A percentile compares a stretch with the other conserved stretches of the same genome.
Evolutionary conservation across 2,888 invertebrate species (phyloP).

Genomic region (Neocrepidodera transversa): DNA sequence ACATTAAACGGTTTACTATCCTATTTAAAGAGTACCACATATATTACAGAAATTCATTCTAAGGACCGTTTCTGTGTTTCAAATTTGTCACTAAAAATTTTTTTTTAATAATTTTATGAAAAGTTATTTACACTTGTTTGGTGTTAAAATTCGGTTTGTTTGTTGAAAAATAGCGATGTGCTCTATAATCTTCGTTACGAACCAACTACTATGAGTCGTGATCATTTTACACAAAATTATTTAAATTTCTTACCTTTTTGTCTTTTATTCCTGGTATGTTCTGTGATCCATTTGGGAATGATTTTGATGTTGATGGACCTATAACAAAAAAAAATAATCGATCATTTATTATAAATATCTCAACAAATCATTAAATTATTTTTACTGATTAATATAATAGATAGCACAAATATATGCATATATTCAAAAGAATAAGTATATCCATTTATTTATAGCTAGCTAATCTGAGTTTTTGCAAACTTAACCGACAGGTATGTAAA

Average conservation of each 20-base stretch:
- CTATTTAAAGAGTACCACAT: too few relatives aligned
- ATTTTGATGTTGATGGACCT: conserved; percentile 10
- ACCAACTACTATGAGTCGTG: too few relatives aligned
- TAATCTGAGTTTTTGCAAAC: conserved; percentile 1
- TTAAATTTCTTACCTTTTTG: conserved; percentile 1
- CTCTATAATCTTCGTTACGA: too few relatives aligned
- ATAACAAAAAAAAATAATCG: conserved; percentile 9
- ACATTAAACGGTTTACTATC: too few relatives aligned
- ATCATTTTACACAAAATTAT: too few relatives aligned
- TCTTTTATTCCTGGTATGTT: conserved; percentile 4
- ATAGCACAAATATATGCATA: conserved; percentile 8
- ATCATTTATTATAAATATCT: conserved; percentile 8
- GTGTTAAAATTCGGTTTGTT: too few relatives aligned
- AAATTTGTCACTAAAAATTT: too few relatives aligned
- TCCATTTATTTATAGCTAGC: conserved; percentile 10
- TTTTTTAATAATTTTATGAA: too few relatives aligned
- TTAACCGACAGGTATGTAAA: conserved; percentile 12
- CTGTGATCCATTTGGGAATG: conserved; percentile 12
- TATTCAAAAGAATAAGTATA: conserved; percentile 8
- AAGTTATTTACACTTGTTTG: too few relatives aligned
- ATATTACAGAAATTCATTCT: too few relatives aligned
- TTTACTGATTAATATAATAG: conserved; percentile 3
- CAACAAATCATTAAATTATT: conserved; percentile 1
- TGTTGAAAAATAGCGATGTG: too few relatives aligned
- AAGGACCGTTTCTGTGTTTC: too few relatives aligned